A percentile compares a stretch with the other conserved stretches of the same genome.
These are phyloP conservation scores for Tor tambroides DNA, from an alignment of 2,113 vertebrate genomes.

Conservation along the genomic window DNA sequence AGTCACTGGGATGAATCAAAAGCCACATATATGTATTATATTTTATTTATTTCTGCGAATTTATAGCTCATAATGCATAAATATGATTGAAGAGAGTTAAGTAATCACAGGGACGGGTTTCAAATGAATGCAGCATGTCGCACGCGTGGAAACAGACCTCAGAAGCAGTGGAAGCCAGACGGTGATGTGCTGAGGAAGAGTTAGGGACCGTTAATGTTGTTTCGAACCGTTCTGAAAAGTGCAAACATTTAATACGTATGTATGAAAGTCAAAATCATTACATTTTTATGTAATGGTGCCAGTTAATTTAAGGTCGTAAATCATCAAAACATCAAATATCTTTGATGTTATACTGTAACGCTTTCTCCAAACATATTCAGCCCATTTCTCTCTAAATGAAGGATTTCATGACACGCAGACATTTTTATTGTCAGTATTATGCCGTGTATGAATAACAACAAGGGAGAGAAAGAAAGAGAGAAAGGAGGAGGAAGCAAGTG, in stretches of 20 bases:
- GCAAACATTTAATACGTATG: not conserved
- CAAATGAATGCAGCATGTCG: not conserved
- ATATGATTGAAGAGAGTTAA: not conserved
- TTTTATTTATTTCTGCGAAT: not conserved
- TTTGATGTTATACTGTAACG: not conserved
- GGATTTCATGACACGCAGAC: not conserved
- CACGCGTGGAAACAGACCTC: not conserved
- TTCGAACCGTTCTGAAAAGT: not conserved
- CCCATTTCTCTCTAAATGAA: not conserved
- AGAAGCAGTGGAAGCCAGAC: slow-evolving; percentile 30
- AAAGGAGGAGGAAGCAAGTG: not conserved
- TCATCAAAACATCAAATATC: not conserved
- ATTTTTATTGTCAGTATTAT: not conserved
- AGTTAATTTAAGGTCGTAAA: not conserved
- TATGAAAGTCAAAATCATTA: not conserved
- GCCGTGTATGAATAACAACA: not conserved
- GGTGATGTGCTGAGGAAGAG: slow-evolving; percentile 16
- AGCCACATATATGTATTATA: not conserved
- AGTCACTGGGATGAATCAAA: not conserved
- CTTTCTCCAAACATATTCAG: not conserved
- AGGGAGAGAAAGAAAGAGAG: not conserved
- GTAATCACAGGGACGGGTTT: not conserved
- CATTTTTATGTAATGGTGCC: no score
- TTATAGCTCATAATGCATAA: not conserved
- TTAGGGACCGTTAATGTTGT: slow-evolving; percentile 43